Base-by-base conservation (phyloP, 2,113 vertebrate genomes). In the Scartelaos histophorus region DNA sequence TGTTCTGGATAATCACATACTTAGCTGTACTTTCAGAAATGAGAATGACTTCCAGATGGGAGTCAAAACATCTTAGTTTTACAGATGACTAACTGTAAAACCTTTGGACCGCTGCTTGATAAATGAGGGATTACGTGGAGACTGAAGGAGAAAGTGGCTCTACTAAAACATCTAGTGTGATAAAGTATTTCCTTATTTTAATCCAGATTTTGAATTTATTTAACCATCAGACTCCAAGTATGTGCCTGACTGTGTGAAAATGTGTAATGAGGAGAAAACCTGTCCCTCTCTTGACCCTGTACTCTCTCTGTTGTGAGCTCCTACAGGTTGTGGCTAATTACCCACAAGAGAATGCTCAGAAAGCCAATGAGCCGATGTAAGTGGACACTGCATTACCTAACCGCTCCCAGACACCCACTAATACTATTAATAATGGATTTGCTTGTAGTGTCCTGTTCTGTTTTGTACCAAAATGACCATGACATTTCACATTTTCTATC, bases 281-380 rank as follows among this genome's bases (percentile, higher is more conserved):
- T 71, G 69, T 69, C 78, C 34, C 22, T 54, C 69, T 25, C 69
- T 57, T 71, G 66, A 51, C 17, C 35, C 65, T 47, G 21, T 17
- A 29, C 21, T 69, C 67, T 49, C 64, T 35, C 65, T 68, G 61
- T 56, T 70, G 49, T 13, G 1, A 58, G 53, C 54, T 60, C 74
- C 68, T 56, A 34, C 58, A 66, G 58, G 67, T 78, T 74, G 54
- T 47, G 49, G 62, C 38, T 82, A 84, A 84, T 82, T 81, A 73
- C 46, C 82, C 61, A 69, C 77, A 60, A 21, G 70, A 83, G 74
- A 69, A 61, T 56, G 35, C 56, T 15, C 70, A 46, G 43, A 66
- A 58, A 67, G 34, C 34, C 61, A 72, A n/a, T 46, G 61, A 71
- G 25, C 22, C 45, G 66, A 72, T 70, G 38, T 60, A 72, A 72